Evolutionary conservation across 2,888 invertebrate genomes (phyloP), one percentile per base, ranked within the genome.

Genomic region (Isoperla grammatica): DNA sequence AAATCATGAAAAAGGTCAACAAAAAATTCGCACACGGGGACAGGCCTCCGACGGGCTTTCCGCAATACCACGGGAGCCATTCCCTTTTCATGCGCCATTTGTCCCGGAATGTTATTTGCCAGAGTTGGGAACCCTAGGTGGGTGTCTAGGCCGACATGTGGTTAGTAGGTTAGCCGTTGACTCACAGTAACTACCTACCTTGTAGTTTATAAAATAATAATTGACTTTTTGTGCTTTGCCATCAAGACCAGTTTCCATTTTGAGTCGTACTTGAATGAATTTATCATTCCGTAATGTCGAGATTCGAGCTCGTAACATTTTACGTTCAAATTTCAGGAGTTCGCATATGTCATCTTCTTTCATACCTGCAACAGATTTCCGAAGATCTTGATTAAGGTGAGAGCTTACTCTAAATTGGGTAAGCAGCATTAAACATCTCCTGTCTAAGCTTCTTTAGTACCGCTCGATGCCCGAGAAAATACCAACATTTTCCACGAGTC

Each of bases 201-300:
- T 94, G 75, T 96, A 97, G 76, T 96, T 96, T 68, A 97, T 96
- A 71, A 94, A 97, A 75, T 96, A 97, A 74, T 95, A 97, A 75
- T 95, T 96, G 17, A 95, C 94, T 79, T 94, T 91, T 70, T 93
- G 94, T 35, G 94, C 92, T 78, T 94, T 95, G 3, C 95, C 94
- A 76, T 97, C 96, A 0, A 85, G 81, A 37, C 91, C 95, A 57
- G 96, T 96, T 79, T 96, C 96, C 90, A 96, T 95, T 78, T 91
- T 86, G 68, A 96, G 78, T 68, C 93, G 82, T 35, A 91, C 88
- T 82, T 93, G 93, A 65, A 95, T 87, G 70, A 97, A 94, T 78
- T 95, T 95, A 72, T 97, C 97, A 71, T 86, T 92, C 73, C 90
- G 88, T 62, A 97, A 75, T 0, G 87, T 87, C 0, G 92, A 81